These are phyloP conservation scores for Vipera ursinii DNA, from an alignment of 2,797 vertebrate genomes.

Conservation along the genomic window DNA sequence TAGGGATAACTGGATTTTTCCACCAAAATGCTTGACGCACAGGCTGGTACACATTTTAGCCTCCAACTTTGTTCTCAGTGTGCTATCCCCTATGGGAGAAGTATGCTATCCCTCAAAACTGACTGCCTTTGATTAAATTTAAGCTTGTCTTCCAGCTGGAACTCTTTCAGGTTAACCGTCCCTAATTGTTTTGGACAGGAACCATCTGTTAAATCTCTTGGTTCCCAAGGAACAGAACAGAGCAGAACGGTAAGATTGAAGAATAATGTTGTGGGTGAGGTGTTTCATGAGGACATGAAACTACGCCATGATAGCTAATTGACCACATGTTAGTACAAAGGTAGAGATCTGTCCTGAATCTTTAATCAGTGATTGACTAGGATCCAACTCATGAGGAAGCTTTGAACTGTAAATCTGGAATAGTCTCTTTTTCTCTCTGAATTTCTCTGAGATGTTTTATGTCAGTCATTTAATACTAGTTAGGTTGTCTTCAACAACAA, in stretches of 20 bases:
- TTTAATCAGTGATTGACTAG: not conserved
- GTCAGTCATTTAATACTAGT: not conserved
- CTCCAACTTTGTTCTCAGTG: slow-evolving; percentile 31
- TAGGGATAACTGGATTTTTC: slow-evolving; percentile 22
- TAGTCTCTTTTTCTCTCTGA: not conserved
- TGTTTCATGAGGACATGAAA: not conserved
- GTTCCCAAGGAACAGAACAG: slow-evolving; percentile 51
- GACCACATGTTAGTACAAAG: not conserved
- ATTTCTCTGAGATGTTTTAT: not conserved
- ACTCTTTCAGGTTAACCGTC: slow-evolving; percentile 53
- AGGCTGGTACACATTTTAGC: not conserved
- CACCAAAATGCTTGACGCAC: slow-evolving; percentile 15
- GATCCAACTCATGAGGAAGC: not conserved
- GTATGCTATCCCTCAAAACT: slow-evolving; percentile 50
- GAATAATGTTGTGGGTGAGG: slow-evolving; percentile 25
- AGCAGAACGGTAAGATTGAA: slow-evolving; percentile 41
- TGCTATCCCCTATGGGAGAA: slow-evolving; percentile 39
- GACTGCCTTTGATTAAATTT: slow-evolving; percentile 58
- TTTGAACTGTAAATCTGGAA: not conserved
- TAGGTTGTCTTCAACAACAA: not conserved
- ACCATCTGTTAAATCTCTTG: slow-evolving; percentile 53
- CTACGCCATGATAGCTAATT: slow-evolving; percentile 3
- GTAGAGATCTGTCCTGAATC: not conserved
- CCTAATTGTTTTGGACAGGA: slow-evolving; percentile 62
- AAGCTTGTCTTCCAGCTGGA: slow-evolving; percentile 50